A percentile compares a stretch with the other conserved stretches of the same genome.
Evolutionary conservation across 2,113 vertebrate genomes (phyloP).

Genomic region (Apodemus speciosus): DNA sequence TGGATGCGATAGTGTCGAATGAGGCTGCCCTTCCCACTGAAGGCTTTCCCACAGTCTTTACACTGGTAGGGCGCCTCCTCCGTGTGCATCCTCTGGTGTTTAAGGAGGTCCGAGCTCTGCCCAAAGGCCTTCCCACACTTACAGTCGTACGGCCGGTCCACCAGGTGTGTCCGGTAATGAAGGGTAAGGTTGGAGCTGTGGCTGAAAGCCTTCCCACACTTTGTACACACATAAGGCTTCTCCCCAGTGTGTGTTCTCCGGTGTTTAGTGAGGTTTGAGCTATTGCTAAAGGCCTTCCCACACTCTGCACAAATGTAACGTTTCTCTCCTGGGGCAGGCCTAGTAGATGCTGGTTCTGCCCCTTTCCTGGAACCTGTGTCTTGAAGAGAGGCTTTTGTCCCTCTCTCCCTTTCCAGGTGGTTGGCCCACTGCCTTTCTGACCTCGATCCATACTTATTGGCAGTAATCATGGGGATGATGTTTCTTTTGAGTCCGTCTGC

Average conservation of each 20-base stretch:
- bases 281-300: conserved; percentile 81
- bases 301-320: conserved; percentile 79
- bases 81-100: conserved; percentile 79
- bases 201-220: conserved; percentile 82
- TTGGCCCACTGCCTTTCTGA: conserved; percentile 71
- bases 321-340: conserved; percentile 82
- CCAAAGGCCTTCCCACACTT: conserved; percentile 80
- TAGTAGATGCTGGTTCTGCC: conserved; percentile 52
- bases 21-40: conserved; percentile 79
- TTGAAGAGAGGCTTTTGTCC: conserved; percentile 56
- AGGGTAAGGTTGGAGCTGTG: conserved; percentile 79
- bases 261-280: conserved; percentile 78
- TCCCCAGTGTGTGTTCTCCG: conserved; percentile 81
- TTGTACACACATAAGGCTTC: conserved; percentile 81
- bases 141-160: conserved; percentile 81
- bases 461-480: conserved; percentile 43
- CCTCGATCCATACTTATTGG: conserved; percentile 62
- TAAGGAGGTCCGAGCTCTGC: conserved; percentile 79
- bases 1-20: conserved; percentile 81
- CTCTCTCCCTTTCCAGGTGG: conserved; percentile 62
- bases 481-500: conserved; percentile 57
- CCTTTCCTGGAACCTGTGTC: conserved; percentile 62
- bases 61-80: conserved; percentile 79
- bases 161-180: conserved; percentile 80
- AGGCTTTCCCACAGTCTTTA: conserved; percentile 81